Conservation (phyloP, 1,140 invertebrate species). For the Aphaenogaster floridana region DNA sequence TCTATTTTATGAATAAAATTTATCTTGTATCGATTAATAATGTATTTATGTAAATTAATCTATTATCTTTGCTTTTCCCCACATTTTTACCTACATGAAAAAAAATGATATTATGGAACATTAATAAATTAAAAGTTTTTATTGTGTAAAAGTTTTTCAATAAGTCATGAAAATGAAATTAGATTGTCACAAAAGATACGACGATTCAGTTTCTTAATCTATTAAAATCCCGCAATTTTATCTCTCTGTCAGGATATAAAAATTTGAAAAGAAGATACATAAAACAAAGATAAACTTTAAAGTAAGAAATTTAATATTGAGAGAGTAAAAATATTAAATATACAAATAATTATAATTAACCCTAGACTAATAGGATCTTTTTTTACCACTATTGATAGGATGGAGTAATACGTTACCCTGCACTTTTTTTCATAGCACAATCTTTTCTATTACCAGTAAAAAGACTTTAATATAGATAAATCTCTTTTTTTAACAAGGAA, state of each 20-base stretch:
- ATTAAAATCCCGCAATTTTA: neutral
- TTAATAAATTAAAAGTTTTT: neutral
- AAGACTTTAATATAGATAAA: too few species aligned
- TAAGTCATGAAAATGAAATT: neutral
- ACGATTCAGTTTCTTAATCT: neutral
- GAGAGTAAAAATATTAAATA: neutral
- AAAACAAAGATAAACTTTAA: neutral
- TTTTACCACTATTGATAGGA: too few species aligned
- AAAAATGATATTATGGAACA: neutral
- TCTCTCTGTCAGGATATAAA: neutral
- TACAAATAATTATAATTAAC: neutral
- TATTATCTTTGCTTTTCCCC: neutral
- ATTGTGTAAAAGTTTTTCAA: neutral
- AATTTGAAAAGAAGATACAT: neutral
- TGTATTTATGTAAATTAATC: neutral
- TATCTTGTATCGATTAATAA: neutral
- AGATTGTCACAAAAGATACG: neutral
- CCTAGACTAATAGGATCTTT: too few species aligned
- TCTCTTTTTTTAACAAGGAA: too few species aligned
- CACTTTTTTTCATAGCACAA: too few species aligned
- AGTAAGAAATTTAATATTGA: neutral
- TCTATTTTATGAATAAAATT: conserved; percentile 3
- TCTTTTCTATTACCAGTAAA: too few species aligned
- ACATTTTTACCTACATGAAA: neutral
- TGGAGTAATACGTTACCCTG: too few species aligned